Conservation (phyloP, 1,140 invertebrate genomes). For the Calephelis nemesis region DNA sequence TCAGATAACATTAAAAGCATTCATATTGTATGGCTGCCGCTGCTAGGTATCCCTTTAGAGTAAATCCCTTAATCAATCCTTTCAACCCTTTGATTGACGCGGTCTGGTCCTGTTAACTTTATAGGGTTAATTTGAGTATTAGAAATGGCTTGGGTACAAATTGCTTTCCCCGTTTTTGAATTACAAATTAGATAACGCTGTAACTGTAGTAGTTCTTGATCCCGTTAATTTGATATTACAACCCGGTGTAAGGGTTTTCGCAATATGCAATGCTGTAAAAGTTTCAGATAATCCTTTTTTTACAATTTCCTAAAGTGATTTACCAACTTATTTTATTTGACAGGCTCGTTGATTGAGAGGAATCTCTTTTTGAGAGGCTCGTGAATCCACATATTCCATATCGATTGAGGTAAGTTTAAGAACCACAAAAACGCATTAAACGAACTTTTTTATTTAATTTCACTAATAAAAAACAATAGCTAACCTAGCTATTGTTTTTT, state of each 20-base stretch:
- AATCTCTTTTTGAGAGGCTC: too few species aligned
- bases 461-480: too few species aligned
- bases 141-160: conserved; percentile 9
- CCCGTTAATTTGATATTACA: neutral
- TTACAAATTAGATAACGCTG: conserved; percentile 4
- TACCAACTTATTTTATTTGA: too few species aligned
- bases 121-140: conserved; percentile 12
- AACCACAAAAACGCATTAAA: too few species aligned
- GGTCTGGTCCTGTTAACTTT: conserved; percentile 13
- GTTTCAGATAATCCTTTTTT: too few species aligned
- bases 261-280: too few species aligned
- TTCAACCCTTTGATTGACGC: conserved; percentile 17
- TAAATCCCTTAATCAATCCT: conserved; percentile 8
- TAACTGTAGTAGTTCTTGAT: neutral
- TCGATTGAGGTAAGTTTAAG: too few species aligned
- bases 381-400: too few species aligned
- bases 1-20: neutral
- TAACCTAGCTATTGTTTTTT: too few species aligned
- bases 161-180: conserved; percentile 1
- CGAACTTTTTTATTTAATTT: too few species aligned
- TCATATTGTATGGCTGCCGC: neutral
- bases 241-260: neutral
- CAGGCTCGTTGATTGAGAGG: too few species aligned
- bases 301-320: too few species aligned
- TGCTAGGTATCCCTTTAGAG: neutral